Evolutionary conservation across 2,888 invertebrate genomes (phyloP), one percentile per base, ranked within the genome.

Genomic region (Lottia gigantea): DNA sequence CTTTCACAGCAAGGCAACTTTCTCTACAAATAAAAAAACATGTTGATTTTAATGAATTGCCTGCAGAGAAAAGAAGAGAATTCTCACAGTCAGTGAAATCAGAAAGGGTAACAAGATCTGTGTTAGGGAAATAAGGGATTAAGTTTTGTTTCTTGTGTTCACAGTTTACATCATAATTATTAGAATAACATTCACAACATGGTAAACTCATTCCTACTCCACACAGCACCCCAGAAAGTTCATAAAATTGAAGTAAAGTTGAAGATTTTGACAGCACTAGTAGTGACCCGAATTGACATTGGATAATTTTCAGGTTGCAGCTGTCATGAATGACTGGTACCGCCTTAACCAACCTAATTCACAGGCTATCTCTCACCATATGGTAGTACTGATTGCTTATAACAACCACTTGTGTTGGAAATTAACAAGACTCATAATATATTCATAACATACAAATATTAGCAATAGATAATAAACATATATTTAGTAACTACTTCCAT

Each of bases 1-100:
- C 92, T 87, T 94, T 93, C 40, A 96, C 94, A 68, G 97, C 97
- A 86, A 94, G 92, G 87, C 97, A 98, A 87, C 97, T 96, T 91
- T 97, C 97, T 85, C 95, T 88, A 80, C 8, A 82, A 78, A 40
- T 40, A 40, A 1, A 40, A 40, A 40, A 40, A 40, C 40, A 40
- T 40, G 40, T 40, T 11, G 40, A 40, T 40, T 40, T 40, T 40
- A 40, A 40, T 40, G 40, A 40, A 40, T 40, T 11, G 40, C 40
- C 40, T 40, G 40, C 40, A 40, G 40, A 8, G 40, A 40, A 11
- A 40, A 40, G 2, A 40, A 40, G 6, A 40, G 40, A 40, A 40
- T 40, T 40, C 40, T 40, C 40, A 40, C 40, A 40, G 6, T 40
- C 40, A 1, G 40, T 40, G 40, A 40, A 40, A 40, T 40, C 40